Evolutionary conservation across 2,113 vertebrate species (phyloP).

Genomic region (Mola mola): DNA sequence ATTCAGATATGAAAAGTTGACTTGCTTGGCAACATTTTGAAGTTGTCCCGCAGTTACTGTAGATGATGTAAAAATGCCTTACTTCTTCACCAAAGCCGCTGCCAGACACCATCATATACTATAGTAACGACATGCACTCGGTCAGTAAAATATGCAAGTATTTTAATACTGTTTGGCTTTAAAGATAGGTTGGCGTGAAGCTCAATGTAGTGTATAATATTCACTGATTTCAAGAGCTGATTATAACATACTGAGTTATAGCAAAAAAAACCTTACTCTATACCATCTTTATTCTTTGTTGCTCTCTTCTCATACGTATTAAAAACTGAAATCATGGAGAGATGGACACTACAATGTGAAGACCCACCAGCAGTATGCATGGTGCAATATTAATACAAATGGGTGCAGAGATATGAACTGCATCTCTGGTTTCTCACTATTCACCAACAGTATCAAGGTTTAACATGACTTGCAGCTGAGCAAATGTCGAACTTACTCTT

Average conservation of each 20-base stretch:
- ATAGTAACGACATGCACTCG: no score
- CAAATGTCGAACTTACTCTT: constrained; percentile 49
- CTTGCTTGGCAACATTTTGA: constrained; percentile 7
- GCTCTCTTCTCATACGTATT: constrained; percentile 23
- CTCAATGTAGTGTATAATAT: no score
- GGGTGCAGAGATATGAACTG: no score
- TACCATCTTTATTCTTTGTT: not conserved
- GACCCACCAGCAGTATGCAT: constrained; percentile 23
- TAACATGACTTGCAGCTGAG: constrained; percentile 46
- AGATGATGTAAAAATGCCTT: no score
- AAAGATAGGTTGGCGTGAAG: no score
- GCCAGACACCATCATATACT: no score
- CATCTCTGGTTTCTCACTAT: constrained; percentile 11
- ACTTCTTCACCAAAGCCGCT: no score
- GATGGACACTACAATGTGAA: constrained; percentile 24
- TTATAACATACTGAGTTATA: no score
- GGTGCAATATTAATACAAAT: constrained; percentile 15
- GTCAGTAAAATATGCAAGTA: no score
- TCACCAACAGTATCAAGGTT: constrained; percentile 36
- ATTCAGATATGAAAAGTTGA: constrained; percentile 11
- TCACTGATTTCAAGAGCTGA: no score
- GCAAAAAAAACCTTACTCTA: not conserved
- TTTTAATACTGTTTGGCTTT: no score
- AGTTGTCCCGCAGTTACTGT: no score
- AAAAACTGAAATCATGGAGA: constrained; percentile 1